These are phyloP conservation scores for Antheraea mylitta DNA, from an alignment of 1,140 invertebrate species.

Conservation along the genomic window DNA sequence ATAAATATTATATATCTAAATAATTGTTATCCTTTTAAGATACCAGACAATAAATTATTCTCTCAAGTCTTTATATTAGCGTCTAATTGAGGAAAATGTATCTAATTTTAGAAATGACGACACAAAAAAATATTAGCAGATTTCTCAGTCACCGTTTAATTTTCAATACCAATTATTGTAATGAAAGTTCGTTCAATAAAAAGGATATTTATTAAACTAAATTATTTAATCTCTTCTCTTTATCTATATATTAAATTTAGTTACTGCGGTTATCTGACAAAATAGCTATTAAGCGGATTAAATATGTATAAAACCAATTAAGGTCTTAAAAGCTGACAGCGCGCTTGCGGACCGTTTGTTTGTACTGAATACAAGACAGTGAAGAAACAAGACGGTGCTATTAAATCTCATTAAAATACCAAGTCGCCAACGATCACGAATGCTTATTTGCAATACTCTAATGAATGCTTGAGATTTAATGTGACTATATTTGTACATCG, in stretches of 20 bases:
- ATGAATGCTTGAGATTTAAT: conserved; percentile 32
- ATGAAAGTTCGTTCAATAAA: no score
- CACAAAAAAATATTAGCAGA: no score
- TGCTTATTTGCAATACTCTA: conserved; percentile 48
- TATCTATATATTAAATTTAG: conserved; percentile 33
- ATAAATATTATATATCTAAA: no score
- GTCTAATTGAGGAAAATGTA: no score
- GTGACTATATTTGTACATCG: not conserved
- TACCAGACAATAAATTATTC: no score
- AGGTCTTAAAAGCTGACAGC: conserved; percentile 49
- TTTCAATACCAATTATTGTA: no score
- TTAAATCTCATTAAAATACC: conserved; percentile 65
- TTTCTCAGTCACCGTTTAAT: no score
- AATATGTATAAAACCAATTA: conserved; percentile 63
- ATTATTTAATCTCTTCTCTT: no score
- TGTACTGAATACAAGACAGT: conserved; percentile 18
- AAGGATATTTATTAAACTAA: no score
- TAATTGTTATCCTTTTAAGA: no score
- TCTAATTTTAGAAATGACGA: no score
- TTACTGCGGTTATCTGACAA: conserved; percentile 40
- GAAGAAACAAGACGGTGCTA: conserved; percentile 32
- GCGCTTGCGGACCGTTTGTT: conserved; percentile 28
- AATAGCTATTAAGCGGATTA: conserved; percentile 57
- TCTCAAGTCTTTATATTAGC: no score
- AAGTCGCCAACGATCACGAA: conserved; percentile 49